These are phyloP conservation scores for Tiaroga cobitis DNA, from an alignment of 2,797 vertebrate genomes.

Conservation along the genomic window DNA sequence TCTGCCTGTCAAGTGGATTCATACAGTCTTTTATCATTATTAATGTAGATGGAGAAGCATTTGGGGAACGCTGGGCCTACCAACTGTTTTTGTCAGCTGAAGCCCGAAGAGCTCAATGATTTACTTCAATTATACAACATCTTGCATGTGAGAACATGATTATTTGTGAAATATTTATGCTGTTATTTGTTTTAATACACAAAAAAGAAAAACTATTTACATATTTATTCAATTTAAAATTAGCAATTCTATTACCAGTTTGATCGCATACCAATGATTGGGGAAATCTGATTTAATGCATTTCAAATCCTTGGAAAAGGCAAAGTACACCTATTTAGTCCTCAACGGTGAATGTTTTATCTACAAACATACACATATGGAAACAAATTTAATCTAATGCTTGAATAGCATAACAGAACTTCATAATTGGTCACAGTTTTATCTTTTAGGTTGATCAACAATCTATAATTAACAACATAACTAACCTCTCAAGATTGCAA, in stretches of 20 bases:
- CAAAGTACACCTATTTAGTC: background rate
- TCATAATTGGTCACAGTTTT: background rate
- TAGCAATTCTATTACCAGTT: background rate
- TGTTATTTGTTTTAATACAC: background rate
- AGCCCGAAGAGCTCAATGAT: background rate
- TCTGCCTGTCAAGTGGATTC: background rate
- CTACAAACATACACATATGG: background rate
- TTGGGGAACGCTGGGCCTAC: constrained; percentile 9
- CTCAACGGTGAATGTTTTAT: background rate
- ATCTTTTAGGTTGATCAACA: background rate
- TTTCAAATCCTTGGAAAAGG: background rate
- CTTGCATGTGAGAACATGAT: background rate
- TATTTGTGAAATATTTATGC: background rate
- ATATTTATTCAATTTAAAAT: background rate
- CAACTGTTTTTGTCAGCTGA: constrained; percentile 26
- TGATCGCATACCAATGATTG: background rate
- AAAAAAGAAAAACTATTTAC: background rate
- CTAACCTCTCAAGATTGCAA: background rate
- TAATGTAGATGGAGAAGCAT: constrained; percentile 4
- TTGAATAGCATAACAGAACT: background rate
- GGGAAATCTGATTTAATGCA: background rate
- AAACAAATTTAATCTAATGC: background rate
- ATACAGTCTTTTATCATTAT: constrained; percentile 5
- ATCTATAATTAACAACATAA: background rate
- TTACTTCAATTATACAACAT: background rate